phyloP scores from a whole-genome alignment of 2,888 invertebrate genomes.

The Heliconius sara region DNA sequence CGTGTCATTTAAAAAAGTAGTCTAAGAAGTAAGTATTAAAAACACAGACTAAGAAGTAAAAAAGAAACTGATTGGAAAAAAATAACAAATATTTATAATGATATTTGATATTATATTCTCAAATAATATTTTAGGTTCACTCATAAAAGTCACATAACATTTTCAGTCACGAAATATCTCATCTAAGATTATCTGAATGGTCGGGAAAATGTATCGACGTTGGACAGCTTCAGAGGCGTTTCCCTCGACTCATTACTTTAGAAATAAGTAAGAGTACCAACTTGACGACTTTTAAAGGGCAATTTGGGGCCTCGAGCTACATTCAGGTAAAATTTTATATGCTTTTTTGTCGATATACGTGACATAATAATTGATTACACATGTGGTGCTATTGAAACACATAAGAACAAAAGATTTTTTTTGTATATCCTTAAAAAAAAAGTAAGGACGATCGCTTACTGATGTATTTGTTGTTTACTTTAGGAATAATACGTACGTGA shows the following conservation, averaged over 20 bases:
- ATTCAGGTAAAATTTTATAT: slow-evolving; percentile 64
- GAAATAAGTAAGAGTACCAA: slow-evolving; percentile 68
- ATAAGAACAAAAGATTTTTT: neutral
- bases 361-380: neutral
- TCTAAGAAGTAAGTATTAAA: no score
- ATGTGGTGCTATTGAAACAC: neutral
- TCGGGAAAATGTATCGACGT: slow-evolving; percentile 71
- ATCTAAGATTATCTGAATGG: slow-evolving; percentile 67
- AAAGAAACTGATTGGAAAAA: no score
- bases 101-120: neutral
- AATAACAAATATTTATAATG: no score
- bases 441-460: neutral
- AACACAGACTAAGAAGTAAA: no score
- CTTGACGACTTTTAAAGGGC: slow-evolving; percentile 66
- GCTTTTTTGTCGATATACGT: neutral
- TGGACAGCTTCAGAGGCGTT: slow-evolving; percentile 64
- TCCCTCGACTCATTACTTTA: slow-evolving; percentile 63
- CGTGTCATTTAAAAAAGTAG: no score
- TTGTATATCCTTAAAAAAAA: neutral
- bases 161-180: slow-evolving; percentile 61
- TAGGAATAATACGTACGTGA: neutral
- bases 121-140: neutral
- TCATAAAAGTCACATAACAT: neutral
- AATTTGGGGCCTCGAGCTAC: slow-evolving; percentile 62
- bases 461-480: neutral